These are phyloP conservation scores for Neoitamus cyanurus DNA, from an alignment of 2,888 invertebrate genomes.

Conservation along the genomic window DNA sequence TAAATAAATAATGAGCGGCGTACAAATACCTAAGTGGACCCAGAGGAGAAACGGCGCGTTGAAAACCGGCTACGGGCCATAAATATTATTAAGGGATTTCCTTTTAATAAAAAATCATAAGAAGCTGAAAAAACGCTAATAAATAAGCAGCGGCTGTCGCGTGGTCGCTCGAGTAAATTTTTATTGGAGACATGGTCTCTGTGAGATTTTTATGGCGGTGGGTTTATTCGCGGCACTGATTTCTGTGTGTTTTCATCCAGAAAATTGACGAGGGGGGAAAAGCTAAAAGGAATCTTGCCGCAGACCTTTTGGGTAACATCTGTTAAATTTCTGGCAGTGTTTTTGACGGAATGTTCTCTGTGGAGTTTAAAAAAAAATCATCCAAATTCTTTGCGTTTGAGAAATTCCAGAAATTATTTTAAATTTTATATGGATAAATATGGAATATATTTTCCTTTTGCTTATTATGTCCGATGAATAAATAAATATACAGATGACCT, in stretches of 20 bases:
- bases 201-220: background rate
- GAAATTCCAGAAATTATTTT: too few species aligned
- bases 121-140: background rate
- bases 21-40: conserved; percentile 13
- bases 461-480: too few species aligned
- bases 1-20: conserved; percentile 28
- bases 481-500: too few species aligned
- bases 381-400: too few species aligned
- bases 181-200: background rate
- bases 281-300: background rate
- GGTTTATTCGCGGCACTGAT: background rate
- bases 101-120: conserved; percentile 12
- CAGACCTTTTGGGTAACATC: background rate
- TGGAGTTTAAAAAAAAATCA: too few species aligned
- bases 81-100: conserved; percentile 24
- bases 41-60: background rate
- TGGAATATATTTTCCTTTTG: too few species aligned
- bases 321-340: background rate
- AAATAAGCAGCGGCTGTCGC: background rate
- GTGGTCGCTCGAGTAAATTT: background rate
- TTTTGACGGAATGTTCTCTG: too few species aligned
- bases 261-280: background rate
- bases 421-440: too few species aligned
- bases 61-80: background rate
- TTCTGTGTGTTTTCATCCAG: background rate